A percentile compares a stretch with the other conserved stretches of the same genome.
Evolutionary conservation across 2,888 invertebrate species (phyloP).

Genomic region (Cinara cedri): DNA sequence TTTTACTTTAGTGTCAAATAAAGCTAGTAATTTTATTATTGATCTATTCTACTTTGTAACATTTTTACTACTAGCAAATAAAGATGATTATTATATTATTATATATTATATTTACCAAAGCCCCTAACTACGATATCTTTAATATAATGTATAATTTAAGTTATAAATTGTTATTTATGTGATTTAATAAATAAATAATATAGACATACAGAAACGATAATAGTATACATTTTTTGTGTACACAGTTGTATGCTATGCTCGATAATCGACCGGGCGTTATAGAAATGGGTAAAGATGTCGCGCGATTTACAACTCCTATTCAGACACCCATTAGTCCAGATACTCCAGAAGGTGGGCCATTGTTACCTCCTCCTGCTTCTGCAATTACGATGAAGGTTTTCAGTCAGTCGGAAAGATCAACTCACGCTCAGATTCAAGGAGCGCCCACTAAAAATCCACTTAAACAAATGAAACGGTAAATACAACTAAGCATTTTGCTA

Average conservation of each 20-base stretch:
- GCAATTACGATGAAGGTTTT: conserved; percentile 49
- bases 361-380: conserved; percentile 51
- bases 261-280: conserved; percentile 19
- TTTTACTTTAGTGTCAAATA: too few species aligned
- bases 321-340: conserved; percentile 25
- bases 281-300: conserved; percentile 52
- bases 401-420: conserved; percentile 23
- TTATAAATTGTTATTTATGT: too few species aligned
- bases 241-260: conserved; percentile 27
- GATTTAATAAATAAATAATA: too few species aligned
- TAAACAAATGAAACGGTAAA: conserved; percentile 51
- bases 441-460: conserved; percentile 52
- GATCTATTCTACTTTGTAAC: too few species aligned
- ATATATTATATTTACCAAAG: too few species aligned
- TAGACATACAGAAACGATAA: background rate
- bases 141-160: too few species aligned
- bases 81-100: too few species aligned
- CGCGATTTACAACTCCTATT: conserved; percentile 4
- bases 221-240: background rate
- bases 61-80: too few species aligned
- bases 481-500: background rate
- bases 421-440: conserved; percentile 27
- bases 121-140: too few species aligned
- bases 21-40: too few species aligned
- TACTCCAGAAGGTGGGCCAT: conserved; percentile 29